A percentile compares a stretch with the other conserved stretches of the same genome.
Evolutionary conservation across 2,797 vertebrate genomes (phyloP).

Genomic region (Sylvilagus floridanus): DNA sequence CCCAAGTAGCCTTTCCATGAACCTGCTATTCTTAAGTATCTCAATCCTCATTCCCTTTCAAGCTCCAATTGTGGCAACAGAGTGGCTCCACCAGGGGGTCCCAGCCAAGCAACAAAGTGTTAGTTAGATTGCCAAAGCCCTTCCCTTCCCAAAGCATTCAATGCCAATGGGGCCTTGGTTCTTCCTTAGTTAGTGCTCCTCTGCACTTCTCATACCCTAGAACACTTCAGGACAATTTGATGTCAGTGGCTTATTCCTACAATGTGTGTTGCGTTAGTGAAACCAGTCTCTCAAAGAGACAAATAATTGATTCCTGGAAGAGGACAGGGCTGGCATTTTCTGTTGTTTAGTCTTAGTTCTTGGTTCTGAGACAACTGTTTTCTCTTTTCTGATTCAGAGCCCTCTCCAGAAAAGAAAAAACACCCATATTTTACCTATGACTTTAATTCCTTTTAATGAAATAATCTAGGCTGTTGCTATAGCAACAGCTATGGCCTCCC

Average conservation of each 20-base stretch:
- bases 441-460: constrained; percentile 40
- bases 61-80: not conserved
- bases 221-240: constrained; percentile 46
- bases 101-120: not conserved
- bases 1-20: not conserved
- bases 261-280: constrained; percentile 6
- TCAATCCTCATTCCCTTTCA: not conserved
- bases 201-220: not conserved
- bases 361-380: constrained; percentile 22
- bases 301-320: constrained; percentile 57
- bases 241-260: constrained; percentile 52
- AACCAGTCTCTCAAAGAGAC: constrained; percentile 45
- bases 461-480: constrained; percentile 33
- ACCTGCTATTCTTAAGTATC: not conserved
- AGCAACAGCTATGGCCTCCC: constrained; percentile 11
- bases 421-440: not conserved
- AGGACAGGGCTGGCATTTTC: constrained; percentile 15
- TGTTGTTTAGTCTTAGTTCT: constrained; percentile 37
- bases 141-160: not conserved
- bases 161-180: constrained; percentile 40
- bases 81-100: constrained; percentile 48
- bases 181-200: constrained; percentile 45
- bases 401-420: not conserved
- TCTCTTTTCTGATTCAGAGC: constrained; percentile 41
- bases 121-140: constrained; percentile 57